These are phyloP conservation scores for Nemurella pictetii DNA, from an alignment of 2,888 invertebrate genomes.

Conservation along the genomic window DNA sequence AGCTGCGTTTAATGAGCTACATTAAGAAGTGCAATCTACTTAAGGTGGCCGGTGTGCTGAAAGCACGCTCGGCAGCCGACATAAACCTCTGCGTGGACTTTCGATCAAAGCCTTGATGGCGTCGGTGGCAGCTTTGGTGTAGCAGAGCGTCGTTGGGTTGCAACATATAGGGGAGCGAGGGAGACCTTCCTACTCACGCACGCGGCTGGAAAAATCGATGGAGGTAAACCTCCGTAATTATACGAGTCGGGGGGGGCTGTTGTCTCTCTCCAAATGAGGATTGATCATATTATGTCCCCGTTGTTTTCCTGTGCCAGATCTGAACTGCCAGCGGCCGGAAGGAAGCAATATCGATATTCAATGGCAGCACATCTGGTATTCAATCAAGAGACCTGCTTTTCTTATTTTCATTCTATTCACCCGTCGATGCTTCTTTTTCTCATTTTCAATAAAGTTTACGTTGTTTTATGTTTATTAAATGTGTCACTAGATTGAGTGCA, in stretches of 20 bases:
- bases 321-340: background rate
- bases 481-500: background rate
- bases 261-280: background rate
- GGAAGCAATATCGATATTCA: background rate
- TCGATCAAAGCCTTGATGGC: background rate
- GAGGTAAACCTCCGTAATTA: background rate
- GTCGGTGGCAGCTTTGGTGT: background rate
- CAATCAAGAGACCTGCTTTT: background rate
- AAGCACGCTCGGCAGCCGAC: too few species aligned
- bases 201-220: background rate
- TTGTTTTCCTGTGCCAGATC: background rate
- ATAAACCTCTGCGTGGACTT: background rate
- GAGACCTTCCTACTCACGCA: background rate
- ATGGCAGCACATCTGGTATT: background rate
- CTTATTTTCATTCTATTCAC: background rate
- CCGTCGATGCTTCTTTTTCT: background rate
- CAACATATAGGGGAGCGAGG: background rate
- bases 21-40: slow-evolving; percentile 8
- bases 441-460: background rate
- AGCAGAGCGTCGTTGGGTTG: background rate
- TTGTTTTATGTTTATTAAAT: background rate
- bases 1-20: background rate
- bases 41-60: background rate
- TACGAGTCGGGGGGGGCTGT: background rate
- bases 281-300: background rate